A percentile compares a stretch with the other conserved stretches of the same genome.
phyloP scores from a whole-genome alignment of 2,113 vertebrate species.

The Alces alces region DNA sequence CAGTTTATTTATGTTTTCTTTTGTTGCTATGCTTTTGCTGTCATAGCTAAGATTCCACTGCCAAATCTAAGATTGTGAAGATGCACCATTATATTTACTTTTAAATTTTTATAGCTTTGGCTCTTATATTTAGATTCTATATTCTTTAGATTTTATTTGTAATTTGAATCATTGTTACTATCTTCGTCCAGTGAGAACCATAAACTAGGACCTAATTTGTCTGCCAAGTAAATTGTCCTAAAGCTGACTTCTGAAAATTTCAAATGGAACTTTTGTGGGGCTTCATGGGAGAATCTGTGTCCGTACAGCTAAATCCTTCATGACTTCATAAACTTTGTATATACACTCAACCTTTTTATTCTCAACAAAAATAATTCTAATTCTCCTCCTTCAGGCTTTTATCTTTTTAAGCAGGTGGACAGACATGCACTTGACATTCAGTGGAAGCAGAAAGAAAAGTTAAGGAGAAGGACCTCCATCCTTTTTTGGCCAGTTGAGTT shows the following conservation, averaged over 20 bases:
- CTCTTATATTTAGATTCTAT: neutral
- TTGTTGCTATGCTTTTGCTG: neutral
- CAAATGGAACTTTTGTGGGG: neutral
- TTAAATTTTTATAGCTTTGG: neutral
- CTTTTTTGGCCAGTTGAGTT: neutral
- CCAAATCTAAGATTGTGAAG: neutral
- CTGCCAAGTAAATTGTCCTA: neutral
- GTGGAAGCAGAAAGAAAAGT: neutral
- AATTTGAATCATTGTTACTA: neutral
- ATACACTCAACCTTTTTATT: neutral
- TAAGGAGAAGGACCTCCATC: neutral
- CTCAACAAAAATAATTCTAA: neutral
- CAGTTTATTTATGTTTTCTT: neutral
- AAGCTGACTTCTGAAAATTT: neutral
- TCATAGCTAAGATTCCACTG: neutral
- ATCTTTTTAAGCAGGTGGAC: neutral
- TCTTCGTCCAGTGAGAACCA: neutral
- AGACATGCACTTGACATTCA: neutral
- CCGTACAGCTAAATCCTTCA: neutral
- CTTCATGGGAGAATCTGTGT: neutral
- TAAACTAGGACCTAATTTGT: neutral
- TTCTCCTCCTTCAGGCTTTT: neutral
- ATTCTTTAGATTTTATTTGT: neutral
- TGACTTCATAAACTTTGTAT: neutral
- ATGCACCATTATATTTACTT: neutral